phyloP scores from a whole-genome alignment of 1,140 invertebrate genomes.

The Drosophila kohkoa region DNA sequence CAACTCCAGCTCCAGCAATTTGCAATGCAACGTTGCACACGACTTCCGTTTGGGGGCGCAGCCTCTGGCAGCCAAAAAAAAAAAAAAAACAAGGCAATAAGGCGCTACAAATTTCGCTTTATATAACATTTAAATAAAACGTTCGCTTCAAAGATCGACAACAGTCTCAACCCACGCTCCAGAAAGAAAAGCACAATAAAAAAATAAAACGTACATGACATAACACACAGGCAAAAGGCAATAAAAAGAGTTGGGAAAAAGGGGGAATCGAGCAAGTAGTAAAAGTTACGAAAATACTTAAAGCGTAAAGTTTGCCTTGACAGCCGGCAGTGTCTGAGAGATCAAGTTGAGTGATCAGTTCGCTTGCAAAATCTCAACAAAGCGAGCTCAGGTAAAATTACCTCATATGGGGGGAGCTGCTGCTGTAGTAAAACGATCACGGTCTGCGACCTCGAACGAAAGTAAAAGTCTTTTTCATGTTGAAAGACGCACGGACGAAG shows the following conservation, averaged over 20 bases:
- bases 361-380: conserved; percentile 59
- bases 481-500: background rate
- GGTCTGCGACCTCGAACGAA: conserved; percentile 81
- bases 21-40: conserved; percentile 79
- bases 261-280: background rate
- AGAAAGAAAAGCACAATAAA: conserved; percentile 41
- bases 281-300: conserved; percentile 63
- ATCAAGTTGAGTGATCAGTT: conserved; percentile 72
- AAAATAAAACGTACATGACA: conserved; percentile 58
- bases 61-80: conserved; percentile 9
- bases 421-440: conserved; percentile 23
- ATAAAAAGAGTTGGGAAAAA: conserved; percentile 28
- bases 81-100: conserved; percentile 11
- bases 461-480: conserved; percentile 68
- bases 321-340: conserved; percentile 49
- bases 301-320: conserved; percentile 61
- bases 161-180: conserved; percentile 39
- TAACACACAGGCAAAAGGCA: conserved; percentile 56
- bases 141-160: conserved; percentile 17
- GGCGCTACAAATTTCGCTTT: conserved; percentile 43
- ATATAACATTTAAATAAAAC: conserved; percentile 47
- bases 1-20: conserved; percentile 44
- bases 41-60: conserved; percentile 56
- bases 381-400: conserved; percentile 60
- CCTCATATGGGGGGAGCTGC: conserved; percentile 50